Conservation (phyloP, 1,140 invertebrate species). For the Coptotermes formosanus region DNA sequence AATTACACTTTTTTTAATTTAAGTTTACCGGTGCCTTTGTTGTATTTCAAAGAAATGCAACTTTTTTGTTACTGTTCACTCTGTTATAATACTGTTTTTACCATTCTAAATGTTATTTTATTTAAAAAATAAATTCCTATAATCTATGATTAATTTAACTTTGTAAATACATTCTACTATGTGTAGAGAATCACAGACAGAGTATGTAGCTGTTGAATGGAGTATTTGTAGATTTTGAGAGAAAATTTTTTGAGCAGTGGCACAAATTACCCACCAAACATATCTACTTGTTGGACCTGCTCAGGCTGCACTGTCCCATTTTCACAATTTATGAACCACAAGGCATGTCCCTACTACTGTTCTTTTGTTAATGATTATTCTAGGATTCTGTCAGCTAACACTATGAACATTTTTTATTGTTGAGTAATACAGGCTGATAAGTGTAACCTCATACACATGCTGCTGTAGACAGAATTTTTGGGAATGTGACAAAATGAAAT, state of each 20-base stretch:
- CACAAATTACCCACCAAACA: too few relatives aligned
- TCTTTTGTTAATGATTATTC: too few relatives aligned
- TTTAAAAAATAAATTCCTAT: not conserved
- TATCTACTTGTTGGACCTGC: too few relatives aligned
- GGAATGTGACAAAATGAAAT: too few relatives aligned
- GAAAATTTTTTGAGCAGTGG: not conserved
- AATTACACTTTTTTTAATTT: not conserved
- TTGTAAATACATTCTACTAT: not conserved
- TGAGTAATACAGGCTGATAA: too few relatives aligned
- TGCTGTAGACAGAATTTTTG: too few relatives aligned
- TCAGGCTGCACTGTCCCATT: too few relatives aligned
- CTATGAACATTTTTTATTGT: too few relatives aligned
- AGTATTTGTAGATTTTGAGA: not conserved
- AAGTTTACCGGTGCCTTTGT: not conserved
- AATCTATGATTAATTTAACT: slow-evolving; percentile 1
- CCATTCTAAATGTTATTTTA: not conserved
- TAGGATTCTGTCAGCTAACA: too few relatives aligned
- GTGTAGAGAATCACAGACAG: not conserved
- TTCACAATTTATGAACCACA: too few relatives aligned
- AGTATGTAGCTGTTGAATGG: not conserved
- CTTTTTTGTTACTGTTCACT: slow-evolving; percentile 14
- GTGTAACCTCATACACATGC: too few relatives aligned
- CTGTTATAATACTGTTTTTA: not conserved
- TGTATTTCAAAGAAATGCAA: slow-evolving; percentile 19
- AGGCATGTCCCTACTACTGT: too few relatives aligned